Percentiles rank a stretch among this genome's conserved stretches.
These are phyloP conservation scores for human DNA, from an alignment of 2,113 vertebrate genomes.

Conservation along the genomic window GRCh38 chr12:30759001-30759500, in stretches of 20 bases:
- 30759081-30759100: neutral
- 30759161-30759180: neutral
- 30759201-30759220: neutral
- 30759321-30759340: neutral
- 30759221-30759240: neutral
- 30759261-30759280: neutral
- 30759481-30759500: neutral
- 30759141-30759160: neutral
- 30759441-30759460: neutral
- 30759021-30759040: neutral
- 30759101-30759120: neutral
- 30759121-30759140: neutral
- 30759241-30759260: neutral
- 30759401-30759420: neutral
- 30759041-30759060: neutral
- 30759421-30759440: neutral
- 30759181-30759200: neutral
- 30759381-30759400: constrained; percentile 12
- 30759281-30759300: neutral
- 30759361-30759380: neutral
- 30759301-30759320: neutral
- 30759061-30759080: neutral
- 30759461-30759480: neutral
- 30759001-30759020: neutral
- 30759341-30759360: constrained; percentile 36